Evolutionary conservation across 1,140 invertebrate species (phyloP).

Genomic region (Acromyrmex echinatior): DNA sequence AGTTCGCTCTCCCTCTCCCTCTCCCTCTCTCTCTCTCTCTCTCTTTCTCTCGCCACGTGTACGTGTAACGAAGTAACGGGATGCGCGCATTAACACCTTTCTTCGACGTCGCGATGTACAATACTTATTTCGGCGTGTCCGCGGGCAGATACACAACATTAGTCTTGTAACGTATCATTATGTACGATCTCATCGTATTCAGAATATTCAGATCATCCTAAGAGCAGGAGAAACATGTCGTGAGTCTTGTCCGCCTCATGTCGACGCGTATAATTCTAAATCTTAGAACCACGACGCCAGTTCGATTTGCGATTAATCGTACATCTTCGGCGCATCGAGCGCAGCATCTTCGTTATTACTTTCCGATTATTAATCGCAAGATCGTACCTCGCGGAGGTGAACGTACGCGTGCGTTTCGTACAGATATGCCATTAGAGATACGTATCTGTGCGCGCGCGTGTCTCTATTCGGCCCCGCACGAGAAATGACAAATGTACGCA

Average conservation of each 20-base stretch:
- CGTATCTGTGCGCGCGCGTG: slow-evolving; percentile 20
- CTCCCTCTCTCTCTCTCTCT: background rate
- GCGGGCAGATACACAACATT: slow-evolving; percentile 6
- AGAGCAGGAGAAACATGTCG: background rate
- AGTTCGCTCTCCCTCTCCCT: background rate
- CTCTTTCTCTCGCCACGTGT: background rate
- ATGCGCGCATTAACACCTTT: slow-evolving; percentile 32
- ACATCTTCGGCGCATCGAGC: background rate
- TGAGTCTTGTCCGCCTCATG: background rate
- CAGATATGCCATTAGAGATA: slow-evolving; percentile 24
- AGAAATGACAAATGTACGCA: slow-evolving; percentile 65
- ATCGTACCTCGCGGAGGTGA: slow-evolving; percentile 12
- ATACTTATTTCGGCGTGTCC: slow-evolving; percentile 17
- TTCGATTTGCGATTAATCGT: background rate
- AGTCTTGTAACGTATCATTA: background rate
- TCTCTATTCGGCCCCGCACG: slow-evolving; percentile 50
- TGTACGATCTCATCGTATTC: slow-evolving; percentile 16
- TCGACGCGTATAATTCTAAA: background rate
- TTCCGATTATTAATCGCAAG: slow-evolving; percentile 12
- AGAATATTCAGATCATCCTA: background rate
- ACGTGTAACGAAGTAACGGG: background rate
- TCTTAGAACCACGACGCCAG: no score
- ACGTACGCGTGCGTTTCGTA: slow-evolving; percentile 22
- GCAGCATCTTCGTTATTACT: background rate
- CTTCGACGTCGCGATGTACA: slow-evolving; percentile 19